Evolutionary conservation across 2,797 vertebrate genomes (phyloP).

Genomic region (Linurgus olivaceus): DNA sequence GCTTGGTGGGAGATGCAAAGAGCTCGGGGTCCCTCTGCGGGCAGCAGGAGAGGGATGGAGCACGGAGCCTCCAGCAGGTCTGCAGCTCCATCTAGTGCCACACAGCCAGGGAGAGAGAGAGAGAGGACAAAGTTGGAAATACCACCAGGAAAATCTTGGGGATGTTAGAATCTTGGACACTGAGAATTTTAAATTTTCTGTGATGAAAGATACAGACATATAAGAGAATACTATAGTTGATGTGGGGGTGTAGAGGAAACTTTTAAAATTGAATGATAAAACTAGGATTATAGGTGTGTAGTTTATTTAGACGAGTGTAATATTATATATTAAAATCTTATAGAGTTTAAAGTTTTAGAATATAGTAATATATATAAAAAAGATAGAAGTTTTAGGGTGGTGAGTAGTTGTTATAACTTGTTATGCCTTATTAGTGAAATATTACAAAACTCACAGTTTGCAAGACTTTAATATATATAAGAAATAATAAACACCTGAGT

Average conservation of each 20-base stretch:
- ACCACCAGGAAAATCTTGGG: rapidly evolving
- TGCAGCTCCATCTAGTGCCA: slow-evolving; percentile 37
- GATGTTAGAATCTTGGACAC: background rate
- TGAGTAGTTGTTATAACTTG: background rate
- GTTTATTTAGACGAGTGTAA: background rate
- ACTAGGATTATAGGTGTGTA: background rate
- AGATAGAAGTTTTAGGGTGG: background rate
- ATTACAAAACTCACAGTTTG: background rate
- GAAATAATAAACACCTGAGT: background rate
- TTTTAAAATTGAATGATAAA: background rate
- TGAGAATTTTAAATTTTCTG: background rate
- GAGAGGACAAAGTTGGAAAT: rapidly evolving
- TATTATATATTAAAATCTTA: background rate
- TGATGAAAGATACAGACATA: background rate
- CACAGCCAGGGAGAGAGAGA: rapidly evolving
- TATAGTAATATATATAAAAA: background rate
- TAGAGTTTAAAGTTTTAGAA: background rate
- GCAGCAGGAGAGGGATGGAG: background rate
- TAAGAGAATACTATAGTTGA: background rate
- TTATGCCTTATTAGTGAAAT: background rate
- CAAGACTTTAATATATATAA: background rate
- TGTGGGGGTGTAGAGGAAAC: background rate
- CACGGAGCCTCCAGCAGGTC: rapidly evolving
- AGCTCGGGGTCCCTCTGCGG: slow-evolving; percentile 22
- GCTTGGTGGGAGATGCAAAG: rapidly evolving